Conservation (phyloP, 2,113 vertebrate genomes). For the Menidia beryllina region DNA sequence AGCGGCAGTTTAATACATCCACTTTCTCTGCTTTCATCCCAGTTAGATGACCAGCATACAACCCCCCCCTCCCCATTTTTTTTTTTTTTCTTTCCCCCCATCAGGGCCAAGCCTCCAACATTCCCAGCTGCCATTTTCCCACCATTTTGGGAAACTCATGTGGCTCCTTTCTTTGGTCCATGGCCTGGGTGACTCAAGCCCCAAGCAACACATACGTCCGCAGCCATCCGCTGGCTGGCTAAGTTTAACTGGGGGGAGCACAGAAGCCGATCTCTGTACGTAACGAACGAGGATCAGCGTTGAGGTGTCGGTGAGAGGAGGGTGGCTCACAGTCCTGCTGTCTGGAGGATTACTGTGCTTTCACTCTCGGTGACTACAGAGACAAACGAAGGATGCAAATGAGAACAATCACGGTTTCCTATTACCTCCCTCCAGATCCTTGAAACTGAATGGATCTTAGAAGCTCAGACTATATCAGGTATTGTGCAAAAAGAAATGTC, state of each 20-base stretch:
- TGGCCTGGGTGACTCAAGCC: slow-evolving; percentile 35
- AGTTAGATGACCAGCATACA: slow-evolving; percentile 35
- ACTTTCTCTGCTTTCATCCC: slow-evolving; percentile 50
- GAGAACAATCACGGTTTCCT: slow-evolving; percentile 3
- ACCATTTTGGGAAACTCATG: slow-evolving; percentile 67
- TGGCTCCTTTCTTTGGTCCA: slow-evolving; percentile 53
- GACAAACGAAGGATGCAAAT: neutral
- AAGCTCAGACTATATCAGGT: slow-evolving; percentile 38
- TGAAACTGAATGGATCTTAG: neutral
- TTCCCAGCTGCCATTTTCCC: slow-evolving; percentile 74
- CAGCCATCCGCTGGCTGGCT: slow-evolving; percentile 6
- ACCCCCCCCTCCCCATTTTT: too few species aligned
- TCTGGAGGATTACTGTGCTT: slow-evolving; percentile 32
- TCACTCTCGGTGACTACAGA: slow-evolving; percentile 12
- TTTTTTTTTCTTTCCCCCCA: too few species aligned
- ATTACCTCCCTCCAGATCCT: neutral
- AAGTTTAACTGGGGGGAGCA: slow-evolving; percentile 22
- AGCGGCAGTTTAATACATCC: slow-evolving; percentile 51
- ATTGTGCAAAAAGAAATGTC: slow-evolving; percentile 6
- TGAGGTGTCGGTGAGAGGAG: slow-evolving; percentile 33
- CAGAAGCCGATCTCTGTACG: slow-evolving; percentile 23
- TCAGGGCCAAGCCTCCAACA: slow-evolving; percentile 57
- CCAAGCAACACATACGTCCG: slow-evolving; percentile 19
- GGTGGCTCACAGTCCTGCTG: slow-evolving; percentile 12
- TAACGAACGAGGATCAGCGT: slow-evolving; percentile 19